These are phyloP conservation scores for Hermetia illucens DNA, from an alignment of 1,140 invertebrate species.

Conservation along the genomic window DNA sequence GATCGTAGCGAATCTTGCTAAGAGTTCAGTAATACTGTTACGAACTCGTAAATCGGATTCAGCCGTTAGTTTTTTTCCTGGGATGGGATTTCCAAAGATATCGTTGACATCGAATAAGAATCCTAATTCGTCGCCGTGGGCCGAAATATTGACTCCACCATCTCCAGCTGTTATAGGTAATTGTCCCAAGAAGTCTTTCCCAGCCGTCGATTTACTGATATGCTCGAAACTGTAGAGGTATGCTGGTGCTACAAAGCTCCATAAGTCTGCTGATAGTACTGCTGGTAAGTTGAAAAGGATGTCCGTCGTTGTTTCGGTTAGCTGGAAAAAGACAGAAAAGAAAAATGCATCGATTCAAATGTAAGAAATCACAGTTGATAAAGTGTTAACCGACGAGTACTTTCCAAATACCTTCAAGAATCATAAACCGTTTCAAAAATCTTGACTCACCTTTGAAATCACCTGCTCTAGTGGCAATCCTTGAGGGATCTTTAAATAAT, in stretches of 20 bases:
- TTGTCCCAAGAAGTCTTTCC: conserved; percentile 44
- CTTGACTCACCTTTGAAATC: conserved; percentile 14
- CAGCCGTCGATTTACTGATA: conserved; percentile 40
- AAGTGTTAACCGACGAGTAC: conserved; percentile 2
- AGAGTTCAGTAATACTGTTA: conserved; percentile 43
- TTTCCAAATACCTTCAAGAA: background rate
- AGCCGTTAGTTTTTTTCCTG: conserved; percentile 25
- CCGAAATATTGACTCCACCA: conserved; percentile 29
- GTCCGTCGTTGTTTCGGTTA: conserved; percentile 38
- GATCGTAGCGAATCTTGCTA: conserved; percentile 45
- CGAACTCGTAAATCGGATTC: conserved; percentile 42
- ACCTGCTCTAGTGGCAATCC: conserved; percentile 19
- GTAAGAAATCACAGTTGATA: background rate
- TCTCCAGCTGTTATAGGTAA: conserved; percentile 37
- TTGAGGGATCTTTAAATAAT: conserved; percentile 23
- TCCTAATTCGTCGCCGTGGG: conserved; percentile 51
- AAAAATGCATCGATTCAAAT: background rate
- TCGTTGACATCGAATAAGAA: conserved; percentile 50
- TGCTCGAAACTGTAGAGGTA: conserved; percentile 63
- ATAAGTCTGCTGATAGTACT: conserved; percentile 47
- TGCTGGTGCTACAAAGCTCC: conserved; percentile 41
- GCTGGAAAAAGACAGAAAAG: conserved; percentile 19
- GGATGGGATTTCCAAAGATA: conserved; percentile 37
- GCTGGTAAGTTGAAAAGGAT: conserved; percentile 59
- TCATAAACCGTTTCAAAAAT: too few relatives aligned